Percentiles rank a stretch among this genome's conserved stretches.
phyloP scores from a whole-genome alignment of 2,797 vertebrate species.

The Falco naumanni region DNA sequence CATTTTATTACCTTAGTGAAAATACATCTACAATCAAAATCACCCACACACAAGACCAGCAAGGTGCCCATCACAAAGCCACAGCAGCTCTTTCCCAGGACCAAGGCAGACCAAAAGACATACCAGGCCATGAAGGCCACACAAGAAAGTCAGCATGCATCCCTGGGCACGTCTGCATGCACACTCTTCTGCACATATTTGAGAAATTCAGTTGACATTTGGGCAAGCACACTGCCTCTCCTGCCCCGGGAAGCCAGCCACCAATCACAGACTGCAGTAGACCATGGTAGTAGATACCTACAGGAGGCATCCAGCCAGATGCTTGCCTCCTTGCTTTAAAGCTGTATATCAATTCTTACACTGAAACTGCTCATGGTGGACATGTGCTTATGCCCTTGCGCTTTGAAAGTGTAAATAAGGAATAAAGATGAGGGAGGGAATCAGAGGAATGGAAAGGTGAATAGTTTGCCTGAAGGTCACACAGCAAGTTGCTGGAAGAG shows the following conservation, averaged over 20 bases:
- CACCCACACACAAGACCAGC: fast-evolving
- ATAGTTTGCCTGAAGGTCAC: neutral
- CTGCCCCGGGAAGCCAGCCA: neutral
- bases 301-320: neutral
- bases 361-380: neutral
- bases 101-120: neutral
- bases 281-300: neutral
- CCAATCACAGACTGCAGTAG: neutral
- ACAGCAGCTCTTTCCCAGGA: neutral
- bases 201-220: neutral
- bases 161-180: neutral
- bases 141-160: neutral
- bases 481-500: neutral
- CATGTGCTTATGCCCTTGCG: neutral
- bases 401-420: neutral
- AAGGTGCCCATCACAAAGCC: neutral
- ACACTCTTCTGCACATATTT: neutral
- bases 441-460: neutral
- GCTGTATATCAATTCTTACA: neutral
- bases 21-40: neutral
- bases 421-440: neutral
- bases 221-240: neutral
- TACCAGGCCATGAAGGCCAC: neutral
- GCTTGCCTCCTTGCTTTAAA: neutral
- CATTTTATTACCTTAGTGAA: neutral